These are phyloP conservation scores for Mus pahari DNA, from an alignment of 2,113 vertebrate genomes.

Conservation along the genomic window DNA sequence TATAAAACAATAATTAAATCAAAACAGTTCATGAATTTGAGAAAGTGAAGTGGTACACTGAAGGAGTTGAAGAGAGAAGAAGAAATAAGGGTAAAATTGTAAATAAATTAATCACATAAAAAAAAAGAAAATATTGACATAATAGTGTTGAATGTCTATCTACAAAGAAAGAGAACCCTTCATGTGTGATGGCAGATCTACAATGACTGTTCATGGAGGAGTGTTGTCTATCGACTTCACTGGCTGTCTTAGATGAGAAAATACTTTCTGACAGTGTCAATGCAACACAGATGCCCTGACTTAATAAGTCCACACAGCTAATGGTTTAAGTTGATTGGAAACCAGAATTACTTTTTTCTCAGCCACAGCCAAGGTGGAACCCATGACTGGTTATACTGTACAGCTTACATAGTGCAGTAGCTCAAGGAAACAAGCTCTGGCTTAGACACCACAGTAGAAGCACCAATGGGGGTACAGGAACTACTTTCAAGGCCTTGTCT, in stretches of 20 bases:
- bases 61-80: not conserved
- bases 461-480: not conserved
- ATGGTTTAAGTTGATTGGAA: not conserved
- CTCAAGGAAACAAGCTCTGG: fast-evolving
- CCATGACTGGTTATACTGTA: not conserved
- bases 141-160: not conserved
- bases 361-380: fast-evolving
- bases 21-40: not conserved
- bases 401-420: too few relatives aligned
- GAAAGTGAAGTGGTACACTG: not conserved
- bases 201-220: too few relatives aligned
- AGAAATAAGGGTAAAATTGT: not conserved
- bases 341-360: not conserved
- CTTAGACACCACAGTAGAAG: not conserved
- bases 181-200: fast-evolving
- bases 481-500: fast-evolving
- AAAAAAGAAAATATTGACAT: not conserved
- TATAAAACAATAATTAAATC: not conserved
- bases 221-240: fast-evolving
- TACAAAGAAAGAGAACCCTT: not conserved
- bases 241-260: too few relatives aligned
- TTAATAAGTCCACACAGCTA: not conserved
- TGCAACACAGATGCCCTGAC: not conserved
- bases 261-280: not conserved
- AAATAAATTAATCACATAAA: not conserved